Conservation (phyloP, 1,140 invertebrate species). For the Brachionus sp. region DNA sequence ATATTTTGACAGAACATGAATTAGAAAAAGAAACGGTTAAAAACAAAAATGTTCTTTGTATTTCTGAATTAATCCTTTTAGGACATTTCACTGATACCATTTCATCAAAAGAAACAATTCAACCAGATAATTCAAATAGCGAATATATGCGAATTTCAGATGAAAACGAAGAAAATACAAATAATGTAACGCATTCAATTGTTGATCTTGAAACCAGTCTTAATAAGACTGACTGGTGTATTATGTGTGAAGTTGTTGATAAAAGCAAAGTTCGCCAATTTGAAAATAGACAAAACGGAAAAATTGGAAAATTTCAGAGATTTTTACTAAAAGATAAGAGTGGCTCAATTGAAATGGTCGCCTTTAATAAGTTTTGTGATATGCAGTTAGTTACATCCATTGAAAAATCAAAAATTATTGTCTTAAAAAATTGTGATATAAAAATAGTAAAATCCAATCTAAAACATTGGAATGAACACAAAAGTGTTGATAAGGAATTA, state of each 20-base stretch:
- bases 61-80: neutral
- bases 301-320: neutral
- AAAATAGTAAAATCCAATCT: neutral
- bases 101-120: neutral
- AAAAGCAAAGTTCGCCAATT: neutral
- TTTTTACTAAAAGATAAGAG: neutral
- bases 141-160: neutral
- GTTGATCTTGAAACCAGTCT: neutral
- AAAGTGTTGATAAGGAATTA: neutral
- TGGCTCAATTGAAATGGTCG: neutral
- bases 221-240: neutral
- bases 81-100: neutral
- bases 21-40: neutral
- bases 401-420: neutral
- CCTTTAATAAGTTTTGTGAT: neutral
- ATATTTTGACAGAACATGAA: neutral
- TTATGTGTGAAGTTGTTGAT: neutral
- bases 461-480: neutral
- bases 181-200: neutral
- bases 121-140: neutral
- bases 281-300: neutral
- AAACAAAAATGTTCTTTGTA: neutral
- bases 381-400: neutral
- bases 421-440: neutral
- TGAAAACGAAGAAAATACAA: neutral